A percentile compares a stretch with the other conserved stretches of the same genome.
Evolutionary conservation across 1,140 invertebrate species (phyloP).

Genomic region (Coboldia fuscipes): DNA sequence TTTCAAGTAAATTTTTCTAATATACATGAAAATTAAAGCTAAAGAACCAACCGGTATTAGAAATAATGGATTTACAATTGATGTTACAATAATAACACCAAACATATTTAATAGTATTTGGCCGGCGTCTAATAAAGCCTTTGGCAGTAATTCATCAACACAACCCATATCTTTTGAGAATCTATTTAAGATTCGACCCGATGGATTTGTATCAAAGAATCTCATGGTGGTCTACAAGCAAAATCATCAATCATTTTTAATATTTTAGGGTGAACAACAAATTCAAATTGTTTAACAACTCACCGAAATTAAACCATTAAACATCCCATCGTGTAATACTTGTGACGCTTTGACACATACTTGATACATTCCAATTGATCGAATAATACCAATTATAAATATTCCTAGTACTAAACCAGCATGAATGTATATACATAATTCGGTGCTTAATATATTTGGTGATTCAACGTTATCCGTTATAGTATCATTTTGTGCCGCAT

Average conservation of each 20-base stretch:
- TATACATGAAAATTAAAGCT: conserved; percentile 41
- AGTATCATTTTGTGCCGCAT: not conserved
- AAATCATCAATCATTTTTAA: not conserved
- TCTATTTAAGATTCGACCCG: conserved; percentile 47
- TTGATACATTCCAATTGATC: conserved; percentile 35
- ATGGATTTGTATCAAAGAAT: conserved; percentile 62
- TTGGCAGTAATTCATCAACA: conserved; percentile 72
- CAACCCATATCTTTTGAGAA: conserved; percentile 62
- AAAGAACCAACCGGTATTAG: conserved; percentile 44
- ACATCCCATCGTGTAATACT: conserved; percentile 43
- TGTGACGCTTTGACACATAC: conserved; percentile 39
- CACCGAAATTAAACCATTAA: conserved; percentile 17
- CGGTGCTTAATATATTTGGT: conserved; percentile 4
- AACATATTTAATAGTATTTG: conserved; percentile 38
- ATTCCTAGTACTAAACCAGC: conserved; percentile 23
- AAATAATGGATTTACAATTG: conserved; percentile 50
- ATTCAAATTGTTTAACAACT: conserved; percentile 1
- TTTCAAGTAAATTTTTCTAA: conserved; percentile 55
- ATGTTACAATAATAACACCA: conserved; percentile 41
- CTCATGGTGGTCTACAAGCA: conserved; percentile 31
- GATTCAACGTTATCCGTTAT: not conserved
- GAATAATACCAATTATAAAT: conserved; percentile 23
- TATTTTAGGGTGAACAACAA: not conserved
- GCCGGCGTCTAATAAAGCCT: conserved; percentile 52
- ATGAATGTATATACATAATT: conserved; percentile 26